phyloP scores from a whole-genome alignment of 2,797 vertebrate genomes.

The Echeneis naucrates region DNA sequence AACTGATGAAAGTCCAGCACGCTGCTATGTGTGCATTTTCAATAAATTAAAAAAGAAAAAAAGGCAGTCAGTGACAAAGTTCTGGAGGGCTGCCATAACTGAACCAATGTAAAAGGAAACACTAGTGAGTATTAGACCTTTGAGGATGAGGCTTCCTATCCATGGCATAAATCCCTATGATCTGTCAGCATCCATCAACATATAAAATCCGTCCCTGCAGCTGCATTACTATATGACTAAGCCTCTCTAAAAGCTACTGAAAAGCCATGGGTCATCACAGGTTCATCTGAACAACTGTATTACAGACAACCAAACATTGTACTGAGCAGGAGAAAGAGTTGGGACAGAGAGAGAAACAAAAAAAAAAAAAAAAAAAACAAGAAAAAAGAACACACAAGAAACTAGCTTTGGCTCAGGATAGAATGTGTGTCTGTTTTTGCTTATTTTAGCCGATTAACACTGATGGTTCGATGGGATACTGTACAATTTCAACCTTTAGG shows the following conservation, averaged over 20 bases:
- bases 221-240: conserved; percentile 53
- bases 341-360: conserved; percentile 7
- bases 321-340: no score
- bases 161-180: conserved; percentile 53
- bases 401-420: background rate
- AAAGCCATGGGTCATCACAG: conserved; percentile 40
- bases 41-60: background rate
- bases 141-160: conserved; percentile 37
- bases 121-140: conserved; percentile 8
- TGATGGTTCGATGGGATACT: background rate
- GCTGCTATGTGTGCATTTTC: background rate
- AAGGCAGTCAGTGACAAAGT: background rate
- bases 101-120: background rate
- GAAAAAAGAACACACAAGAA: background rate
- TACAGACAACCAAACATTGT: conserved; percentile 23
- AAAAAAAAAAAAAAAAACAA: background rate
- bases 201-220: conserved; percentile 46
- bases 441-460: background rate
- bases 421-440: background rate
- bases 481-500: background rate
- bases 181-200: conserved; percentile 57
- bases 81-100: background rate
- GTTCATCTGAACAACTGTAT: conserved; percentile 33
- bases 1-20: background rate
- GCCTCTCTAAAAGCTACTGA: conserved; percentile 50